phyloP scores from a whole-genome alignment of 2,888 invertebrate species.

The Phortica okadai region DNA sequence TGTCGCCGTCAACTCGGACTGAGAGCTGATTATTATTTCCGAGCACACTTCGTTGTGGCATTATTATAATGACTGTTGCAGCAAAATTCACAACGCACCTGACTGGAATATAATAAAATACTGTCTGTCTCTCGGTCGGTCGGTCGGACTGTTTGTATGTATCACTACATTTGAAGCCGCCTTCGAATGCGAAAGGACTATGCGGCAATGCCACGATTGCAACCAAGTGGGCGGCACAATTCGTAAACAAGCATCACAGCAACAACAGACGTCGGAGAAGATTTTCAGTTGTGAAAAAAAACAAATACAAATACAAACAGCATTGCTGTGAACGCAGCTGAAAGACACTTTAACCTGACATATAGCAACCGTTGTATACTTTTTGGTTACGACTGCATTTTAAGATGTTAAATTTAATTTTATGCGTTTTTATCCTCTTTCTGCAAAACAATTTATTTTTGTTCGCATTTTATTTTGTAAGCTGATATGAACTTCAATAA shows the following conservation, averaged over 20 bases:
- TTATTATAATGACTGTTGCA: conserved; percentile 73
- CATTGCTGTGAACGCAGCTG: neutral
- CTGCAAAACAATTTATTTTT: neutral
- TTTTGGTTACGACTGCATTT: neutral
- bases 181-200: conserved; percentile 1
- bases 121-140: neutral
- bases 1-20: conserved; percentile 31
- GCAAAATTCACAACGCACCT: conserved; percentile 72
- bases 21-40: conserved; percentile 65
- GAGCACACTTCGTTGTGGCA: conserved; percentile 73
- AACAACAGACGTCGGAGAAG: neutral
- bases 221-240: neutral
- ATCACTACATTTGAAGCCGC: neutral
- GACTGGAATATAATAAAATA: conserved; percentile 49
- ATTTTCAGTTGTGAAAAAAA: neutral
- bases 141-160: neutral
- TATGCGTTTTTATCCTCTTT: conserved; percentile 8
- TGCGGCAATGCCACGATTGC: neutral
- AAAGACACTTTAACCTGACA: neutral
- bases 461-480: neutral
- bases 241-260: neutral
- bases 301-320: neutral
- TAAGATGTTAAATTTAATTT: conserved; percentile 23
- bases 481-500: neutral
- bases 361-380: neutral